Conservation (phyloP, 2,113 vertebrate species). For the Nesoenas mayeri region DNA sequence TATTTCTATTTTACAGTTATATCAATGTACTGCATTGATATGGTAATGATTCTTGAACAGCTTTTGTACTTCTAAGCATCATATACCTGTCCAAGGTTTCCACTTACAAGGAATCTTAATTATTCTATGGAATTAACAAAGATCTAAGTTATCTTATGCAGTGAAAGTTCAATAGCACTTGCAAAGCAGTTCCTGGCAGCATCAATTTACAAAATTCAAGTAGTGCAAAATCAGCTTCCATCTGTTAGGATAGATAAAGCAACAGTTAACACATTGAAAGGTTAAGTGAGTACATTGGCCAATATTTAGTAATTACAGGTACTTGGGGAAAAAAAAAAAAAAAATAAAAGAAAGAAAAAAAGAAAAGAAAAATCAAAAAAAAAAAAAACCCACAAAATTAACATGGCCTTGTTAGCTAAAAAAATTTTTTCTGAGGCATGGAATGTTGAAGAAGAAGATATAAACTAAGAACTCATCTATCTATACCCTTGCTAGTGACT, state of each 20-base stretch:
- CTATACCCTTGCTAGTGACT: not conserved
- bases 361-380: too few species aligned
- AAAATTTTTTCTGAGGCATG: not conserved
- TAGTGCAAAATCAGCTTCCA: constrained; percentile 63
- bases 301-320: constrained; percentile 33
- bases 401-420: not conserved
- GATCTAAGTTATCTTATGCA: constrained; percentile 23
- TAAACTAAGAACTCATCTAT: not conserved
- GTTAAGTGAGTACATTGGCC: constrained; percentile 25
- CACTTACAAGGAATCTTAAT: constrained; percentile 24
- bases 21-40: not conserved
- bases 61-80: constrained; percentile 16
- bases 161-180: constrained; percentile 55
- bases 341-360: not conserved
- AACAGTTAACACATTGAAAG: constrained; percentile 28
- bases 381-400: not conserved
- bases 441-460: not conserved
- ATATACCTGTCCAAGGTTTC: not conserved
- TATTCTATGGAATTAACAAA: constrained; percentile 37
- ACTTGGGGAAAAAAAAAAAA: not conserved
- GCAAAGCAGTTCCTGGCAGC: constrained; percentile 34
- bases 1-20: constrained; percentile 24
- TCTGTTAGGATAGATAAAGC: constrained; percentile 42
- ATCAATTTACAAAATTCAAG: constrained; percentile 59
- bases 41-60: constrained; percentile 25